Conservation (phyloP, 1,140 invertebrate species). For the Euwallacea similis region DNA sequence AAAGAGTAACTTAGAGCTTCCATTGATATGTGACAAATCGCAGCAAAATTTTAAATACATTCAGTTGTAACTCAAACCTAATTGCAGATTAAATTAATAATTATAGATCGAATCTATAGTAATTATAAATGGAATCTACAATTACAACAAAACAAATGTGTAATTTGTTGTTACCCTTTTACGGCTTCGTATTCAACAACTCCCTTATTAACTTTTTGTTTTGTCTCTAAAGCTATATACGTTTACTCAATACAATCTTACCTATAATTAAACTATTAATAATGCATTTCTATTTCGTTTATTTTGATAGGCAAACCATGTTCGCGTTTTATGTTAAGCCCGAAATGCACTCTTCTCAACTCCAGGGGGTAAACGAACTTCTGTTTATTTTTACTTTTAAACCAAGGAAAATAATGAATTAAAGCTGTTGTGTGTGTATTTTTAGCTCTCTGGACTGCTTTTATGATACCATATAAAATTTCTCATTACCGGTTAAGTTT, state of each 20-base stretch:
- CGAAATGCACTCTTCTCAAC: background rate
- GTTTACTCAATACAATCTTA: background rate
- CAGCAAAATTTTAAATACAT: no score
- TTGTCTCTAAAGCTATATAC: conserved; percentile 54
- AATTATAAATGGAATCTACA: no score
- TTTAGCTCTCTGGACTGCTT: conserved; percentile 13
- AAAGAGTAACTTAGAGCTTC: no score
- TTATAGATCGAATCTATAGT: no score
- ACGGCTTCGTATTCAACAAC: conserved; percentile 49
- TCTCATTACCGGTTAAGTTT: background rate
- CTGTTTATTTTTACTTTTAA: conserved; percentile 41
- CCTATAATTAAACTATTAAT: background rate
- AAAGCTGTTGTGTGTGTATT: conserved; percentile 12
- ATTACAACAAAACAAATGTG: no score
- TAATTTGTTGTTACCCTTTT: conserved; percentile 31
- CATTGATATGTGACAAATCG: no score
- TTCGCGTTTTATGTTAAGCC: background rate
- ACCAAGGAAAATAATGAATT: conserved; percentile 19
- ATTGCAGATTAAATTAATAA: no score
- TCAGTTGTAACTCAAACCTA: no score
- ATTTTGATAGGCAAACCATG: background rate
- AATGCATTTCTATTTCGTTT: background rate
- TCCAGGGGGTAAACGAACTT: conserved; percentile 43
- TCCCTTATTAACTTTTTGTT: conserved; percentile 58
- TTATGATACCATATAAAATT: background rate